Evolutionary conservation across 2,888 invertebrate species (phyloP).

Genomic region (Spialia ferax): DNA sequence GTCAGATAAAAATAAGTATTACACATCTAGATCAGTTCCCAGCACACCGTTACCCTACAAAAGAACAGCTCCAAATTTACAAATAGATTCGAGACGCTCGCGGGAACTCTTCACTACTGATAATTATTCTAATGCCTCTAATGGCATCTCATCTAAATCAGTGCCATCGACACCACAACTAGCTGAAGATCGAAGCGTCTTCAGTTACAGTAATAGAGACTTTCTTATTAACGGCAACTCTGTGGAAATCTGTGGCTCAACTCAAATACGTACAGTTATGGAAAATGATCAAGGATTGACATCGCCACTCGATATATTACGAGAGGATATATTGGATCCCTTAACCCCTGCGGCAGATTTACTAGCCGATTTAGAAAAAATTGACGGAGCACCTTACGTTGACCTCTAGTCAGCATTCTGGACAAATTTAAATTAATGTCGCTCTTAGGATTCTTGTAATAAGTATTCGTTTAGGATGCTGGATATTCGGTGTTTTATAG

Average conservation of each 20-base stretch:
- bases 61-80: slow-evolving; percentile 69
- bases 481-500: slow-evolving; percentile 69
- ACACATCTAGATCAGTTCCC: slow-evolving; percentile 89
- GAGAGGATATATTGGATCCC: slow-evolving; percentile 75
- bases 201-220: slow-evolving; percentile 87
- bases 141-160: slow-evolving; percentile 89
- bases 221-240: slow-evolving; percentile 89
- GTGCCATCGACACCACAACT: slow-evolving; percentile 92
- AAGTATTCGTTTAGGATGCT: slow-evolving; percentile 61
- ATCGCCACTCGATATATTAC: slow-evolving; percentile 76
- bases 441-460: slow-evolving; percentile 47
- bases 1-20: slow-evolving; percentile 76
- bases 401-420: slow-evolving; percentile 75
- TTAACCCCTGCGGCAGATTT: slow-evolving; percentile 72
- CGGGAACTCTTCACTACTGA: slow-evolving; percentile 69
- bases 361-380: slow-evolving; percentile 80
- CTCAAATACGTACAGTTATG: slow-evolving; percentile 62
- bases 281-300: slow-evolving; percentile 64
- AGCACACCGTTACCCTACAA: slow-evolving; percentile 88
- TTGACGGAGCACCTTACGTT: slow-evolving; percentile 76
- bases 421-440: slow-evolving; percentile 46
- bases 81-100: slow-evolving; percentile 74
- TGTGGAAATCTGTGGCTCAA: slow-evolving; percentile 70
- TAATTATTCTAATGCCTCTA: slow-evolving; percentile 63
- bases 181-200: slow-evolving; percentile 80